A percentile compares a stretch with the other conserved stretches of the same genome.
These are phyloP conservation scores for Pantelozetes paolii DNA, from an alignment of 2,888 invertebrate species.

Conservation along the genomic window DNA sequence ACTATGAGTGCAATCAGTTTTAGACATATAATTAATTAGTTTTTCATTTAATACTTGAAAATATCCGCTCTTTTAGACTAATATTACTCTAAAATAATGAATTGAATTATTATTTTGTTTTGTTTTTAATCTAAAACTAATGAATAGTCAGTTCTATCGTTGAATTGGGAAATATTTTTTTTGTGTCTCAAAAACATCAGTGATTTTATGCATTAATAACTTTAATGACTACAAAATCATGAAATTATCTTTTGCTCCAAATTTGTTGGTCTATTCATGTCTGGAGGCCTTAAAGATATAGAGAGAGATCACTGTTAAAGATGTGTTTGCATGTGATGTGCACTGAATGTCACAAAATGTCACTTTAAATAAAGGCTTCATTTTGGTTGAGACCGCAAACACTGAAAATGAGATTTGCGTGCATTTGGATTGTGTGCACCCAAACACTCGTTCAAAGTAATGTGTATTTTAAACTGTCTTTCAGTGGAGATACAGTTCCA, in stretches of 20 bases:
- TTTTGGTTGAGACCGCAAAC: constrained; percentile 10
- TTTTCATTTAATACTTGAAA: too few species aligned
- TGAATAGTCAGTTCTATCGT: too few species aligned
- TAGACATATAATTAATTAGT: too few species aligned
- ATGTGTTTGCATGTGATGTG: neutral
- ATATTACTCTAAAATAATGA: too few species aligned
- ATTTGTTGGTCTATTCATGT: constrained; percentile 9
- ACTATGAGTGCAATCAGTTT: too few species aligned
- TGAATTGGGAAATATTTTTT: too few species aligned
- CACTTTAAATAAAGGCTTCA: constrained; percentile 16
- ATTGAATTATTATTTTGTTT: too few species aligned
- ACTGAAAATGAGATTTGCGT: neutral
- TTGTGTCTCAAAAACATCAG: neutral
- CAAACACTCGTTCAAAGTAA: constrained; percentile 10
- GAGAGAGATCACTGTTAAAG: neutral
- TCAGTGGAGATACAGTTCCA: neutral
- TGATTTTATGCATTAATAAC: constrained; percentile 25
- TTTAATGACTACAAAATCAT: constrained; percentile 18
- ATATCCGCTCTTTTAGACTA: too few species aligned
- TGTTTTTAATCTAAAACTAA: too few species aligned
- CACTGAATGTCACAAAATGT: constrained; percentile 16
- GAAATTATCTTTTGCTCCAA: neutral
- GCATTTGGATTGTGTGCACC: neutral
- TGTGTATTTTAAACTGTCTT: constrained; percentile 7
- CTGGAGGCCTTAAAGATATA: neutral